phyloP scores from a whole-genome alignment of 2,113 vertebrate genomes.

The Riparia riparia region DNA sequence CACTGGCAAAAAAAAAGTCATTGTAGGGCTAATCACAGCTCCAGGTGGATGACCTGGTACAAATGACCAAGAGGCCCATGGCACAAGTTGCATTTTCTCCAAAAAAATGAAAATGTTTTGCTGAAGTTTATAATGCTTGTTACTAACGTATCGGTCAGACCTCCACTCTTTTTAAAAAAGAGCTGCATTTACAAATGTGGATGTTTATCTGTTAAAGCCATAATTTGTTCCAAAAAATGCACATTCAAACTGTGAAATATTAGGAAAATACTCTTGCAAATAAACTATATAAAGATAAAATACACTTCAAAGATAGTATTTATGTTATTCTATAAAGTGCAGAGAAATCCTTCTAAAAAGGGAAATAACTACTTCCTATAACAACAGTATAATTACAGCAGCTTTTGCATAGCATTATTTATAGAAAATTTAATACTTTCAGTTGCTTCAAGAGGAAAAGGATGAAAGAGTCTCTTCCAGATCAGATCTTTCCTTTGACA shows the following conservation, averaged over 20 bases:
- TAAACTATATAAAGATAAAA: slow-evolving; percentile 88
- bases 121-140: slow-evolving; percentile 58
- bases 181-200: slow-evolving; percentile 76
- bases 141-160: slow-evolving; percentile 50
- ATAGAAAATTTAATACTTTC: slow-evolving; percentile 73
- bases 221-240: slow-evolving; percentile 73
- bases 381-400: slow-evolving; percentile 80
- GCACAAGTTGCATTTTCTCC: slow-evolving; percentile 67
- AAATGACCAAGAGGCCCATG: slow-evolving; percentile 64
- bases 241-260: slow-evolving; percentile 82
- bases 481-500: slow-evolving; percentile 74
- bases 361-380: slow-evolving; percentile 79
- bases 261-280: slow-evolving; percentile 87
- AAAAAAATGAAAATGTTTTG: slow-evolving; percentile 24
- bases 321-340: slow-evolving; percentile 87
- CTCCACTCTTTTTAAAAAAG: slow-evolving; percentile 74
- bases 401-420: slow-evolving; percentile 86
- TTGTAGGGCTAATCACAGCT: background rate
- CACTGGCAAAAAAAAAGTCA: background rate
- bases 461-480: slow-evolving; percentile 74
- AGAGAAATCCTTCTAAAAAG: slow-evolving; percentile 82
- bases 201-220: slow-evolving; percentile 74
- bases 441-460: slow-evolving; percentile 78
- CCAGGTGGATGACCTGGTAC: background rate
- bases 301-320: slow-evolving; percentile 82